Evolutionary conservation across 2,113 vertebrate species (phyloP), one percentile per base, ranked within the genome.

Genomic region (Podocnemis expansa): DNA sequence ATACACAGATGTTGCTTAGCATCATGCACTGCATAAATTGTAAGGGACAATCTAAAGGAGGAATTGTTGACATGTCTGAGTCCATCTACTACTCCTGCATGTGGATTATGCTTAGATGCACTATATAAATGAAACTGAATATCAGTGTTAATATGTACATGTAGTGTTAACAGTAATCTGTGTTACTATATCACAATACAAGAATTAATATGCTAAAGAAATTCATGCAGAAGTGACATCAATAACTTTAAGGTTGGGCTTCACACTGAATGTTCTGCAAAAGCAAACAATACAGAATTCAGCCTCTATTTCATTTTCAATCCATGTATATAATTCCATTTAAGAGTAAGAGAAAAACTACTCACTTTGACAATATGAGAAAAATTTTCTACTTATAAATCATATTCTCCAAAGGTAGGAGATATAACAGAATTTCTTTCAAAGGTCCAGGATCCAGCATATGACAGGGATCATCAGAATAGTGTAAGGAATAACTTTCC

Each of bases 91-190:
- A n/a, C 78, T 27, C 10, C 1, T 11, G 8, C 19, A 47, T 1
- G 0, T 9, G 47, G 43, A 6, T 85, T 85, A 83, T 70, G 22
- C 45, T 70, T 55, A 54, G 31, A 22, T n/a, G 55, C 8, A 31
- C 2, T 5, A 27, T 55, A 54, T 22, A 31, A 51, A 70, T 78
- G 16, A 43, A 10, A 6, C 52, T 41, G 24, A 86, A 63, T 21
- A 45, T 13, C 29, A 31, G 38, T 56, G 75, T 2, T 54, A 54
- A 43, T 5, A 49, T 38, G 75, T n/a, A 41, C 19, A 47, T 47
- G 47, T 47, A 47, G 10, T 47, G 10, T 47, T 47, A 47, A 47
- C 10, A 8, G 56, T 0, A 0, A 41, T 12, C 27, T n/a, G 47
- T 67, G 52, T 41, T 4, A 16, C 8, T 5, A 22, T 16, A 67